Evolutionary conservation across 2,888 invertebrate genomes (phyloP).

Genomic region (Xestia c-nigrum): DNA sequence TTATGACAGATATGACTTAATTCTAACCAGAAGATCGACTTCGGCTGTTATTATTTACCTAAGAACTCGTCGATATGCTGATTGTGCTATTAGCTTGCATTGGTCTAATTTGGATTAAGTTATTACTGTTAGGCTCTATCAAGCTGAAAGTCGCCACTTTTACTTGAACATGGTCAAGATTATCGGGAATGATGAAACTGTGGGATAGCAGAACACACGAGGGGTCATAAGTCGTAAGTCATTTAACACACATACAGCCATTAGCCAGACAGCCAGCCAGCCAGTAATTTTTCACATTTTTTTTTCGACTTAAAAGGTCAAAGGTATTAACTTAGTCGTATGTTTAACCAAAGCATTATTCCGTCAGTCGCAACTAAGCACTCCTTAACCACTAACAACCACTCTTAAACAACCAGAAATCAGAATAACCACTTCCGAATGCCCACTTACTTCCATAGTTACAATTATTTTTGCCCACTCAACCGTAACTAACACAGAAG

Average conservation of each 20-base stretch:
- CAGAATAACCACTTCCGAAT: background rate
- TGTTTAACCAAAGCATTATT: background rate
- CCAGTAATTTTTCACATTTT: too few species aligned
- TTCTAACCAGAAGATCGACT: fast-evolving
- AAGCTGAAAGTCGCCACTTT: background rate
- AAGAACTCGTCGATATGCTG: background rate
- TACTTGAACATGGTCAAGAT: background rate
- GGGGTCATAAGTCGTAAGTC: too few species aligned
- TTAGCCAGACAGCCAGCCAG: too few species aligned
- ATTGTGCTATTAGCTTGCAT: background rate
- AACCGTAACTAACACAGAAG: constrained; percentile 37
- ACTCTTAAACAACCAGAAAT: background rate
- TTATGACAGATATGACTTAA: background rate
- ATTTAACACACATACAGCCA: too few species aligned
- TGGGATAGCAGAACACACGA: too few species aligned
- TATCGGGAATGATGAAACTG: too few species aligned
- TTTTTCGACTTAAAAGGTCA: background rate
- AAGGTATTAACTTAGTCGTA: background rate
- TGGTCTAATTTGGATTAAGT: background rate
- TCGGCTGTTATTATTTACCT: too few species aligned
- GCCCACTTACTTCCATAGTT: constrained; percentile 11
- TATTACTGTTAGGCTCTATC: background rate
- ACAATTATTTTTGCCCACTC: constrained; percentile 44
- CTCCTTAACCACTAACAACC: background rate
- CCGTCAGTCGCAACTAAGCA: background rate